A percentile compares a stretch with the other conserved stretches of the same genome.
Evolutionary conservation across 1,140 invertebrate species (phyloP).

Genomic region (Drosophila sulfurigaster): DNA sequence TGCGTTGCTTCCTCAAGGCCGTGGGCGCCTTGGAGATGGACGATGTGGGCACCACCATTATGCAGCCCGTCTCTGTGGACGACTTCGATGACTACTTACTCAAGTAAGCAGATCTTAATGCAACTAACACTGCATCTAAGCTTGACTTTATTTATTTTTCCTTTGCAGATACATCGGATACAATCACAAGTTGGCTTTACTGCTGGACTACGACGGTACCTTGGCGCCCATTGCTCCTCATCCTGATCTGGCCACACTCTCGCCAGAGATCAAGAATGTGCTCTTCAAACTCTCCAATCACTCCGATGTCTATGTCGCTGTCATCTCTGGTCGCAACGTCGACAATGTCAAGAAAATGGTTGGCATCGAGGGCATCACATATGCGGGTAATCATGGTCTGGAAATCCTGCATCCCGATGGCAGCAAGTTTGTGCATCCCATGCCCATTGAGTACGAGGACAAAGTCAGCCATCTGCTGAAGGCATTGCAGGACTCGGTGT

Average conservation of each 20-base stretch:
- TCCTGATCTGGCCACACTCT: constrained; percentile 94
- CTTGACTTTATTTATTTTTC: background rate
- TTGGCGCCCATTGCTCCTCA: constrained; percentile 94
- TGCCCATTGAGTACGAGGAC: constrained; percentile 93
- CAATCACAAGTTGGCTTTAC: constrained; percentile 92
- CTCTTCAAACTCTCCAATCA: constrained; percentile 93
- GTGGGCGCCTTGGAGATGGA: constrained; percentile 94
- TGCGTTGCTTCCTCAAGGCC: constrained; percentile 93
- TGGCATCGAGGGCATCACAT: constrained; percentile 95
- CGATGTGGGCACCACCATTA: constrained; percentile 91
- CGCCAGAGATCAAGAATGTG: constrained; percentile 93
- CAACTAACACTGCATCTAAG: too few relatives aligned
- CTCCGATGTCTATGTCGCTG: constrained; percentile 94
- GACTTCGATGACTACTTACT: constrained; percentile 94
- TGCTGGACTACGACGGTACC: constrained; percentile 96
- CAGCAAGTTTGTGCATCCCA: constrained; percentile 95
- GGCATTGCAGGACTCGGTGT: constrained; percentile 93
- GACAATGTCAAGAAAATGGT: constrained; percentile 96
- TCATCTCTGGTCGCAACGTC: constrained; percentile 94
- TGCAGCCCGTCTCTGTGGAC: constrained; percentile 93
- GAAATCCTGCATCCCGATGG: constrained; percentile 96
- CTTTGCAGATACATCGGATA: constrained; percentile 92
- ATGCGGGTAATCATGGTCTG: constrained; percentile 95
- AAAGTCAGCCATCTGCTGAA: constrained; percentile 92
- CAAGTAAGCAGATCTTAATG: constrained; percentile 87